phyloP scores from a whole-genome alignment of 2,888 invertebrate species.

The Thereva nobilitata region DNA sequence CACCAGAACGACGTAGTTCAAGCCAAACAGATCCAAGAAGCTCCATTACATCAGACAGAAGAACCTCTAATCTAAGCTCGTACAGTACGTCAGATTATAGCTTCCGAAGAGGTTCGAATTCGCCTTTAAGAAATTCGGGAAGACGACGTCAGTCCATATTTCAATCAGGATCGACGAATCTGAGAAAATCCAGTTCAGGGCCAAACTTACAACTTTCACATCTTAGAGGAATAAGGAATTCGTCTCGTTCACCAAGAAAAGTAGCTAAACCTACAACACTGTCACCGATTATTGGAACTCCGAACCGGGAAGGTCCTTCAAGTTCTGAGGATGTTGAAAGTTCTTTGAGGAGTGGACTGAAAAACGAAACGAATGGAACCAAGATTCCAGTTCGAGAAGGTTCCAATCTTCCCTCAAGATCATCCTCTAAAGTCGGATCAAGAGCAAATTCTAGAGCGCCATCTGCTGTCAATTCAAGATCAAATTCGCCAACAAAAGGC shows the following conservation, averaged over 20 bases:
- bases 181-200: conserved; percentile 36
- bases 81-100: conserved; percentile 56
- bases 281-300: conserved; percentile 58
- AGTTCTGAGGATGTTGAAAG: conserved; percentile 44
- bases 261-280: conserved; percentile 55
- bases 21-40: conserved; percentile 51
- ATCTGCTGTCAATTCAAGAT: conserved; percentile 45
- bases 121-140: conserved; percentile 28
- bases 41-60: conserved; percentile 50
- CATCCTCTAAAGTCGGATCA: conserved; percentile 44
- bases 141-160: conserved; percentile 16
- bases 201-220: conserved; percentile 39
- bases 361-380: conserved; percentile 46
- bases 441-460: conserved; percentile 37
- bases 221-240: neutral
- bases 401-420: conserved; percentile 42
- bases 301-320: conserved; percentile 52
- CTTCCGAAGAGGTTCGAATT: conserved; percentile 50
- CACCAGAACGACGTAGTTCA: conserved; percentile 55
- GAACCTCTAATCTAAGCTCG: conserved; percentile 56
- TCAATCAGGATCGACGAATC: neutral
- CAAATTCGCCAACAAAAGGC: conserved; percentile 48
- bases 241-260: conserved; percentile 46
- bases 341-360: conserved; percentile 41
- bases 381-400: conserved; percentile 53